Evolutionary conservation across 2,888 invertebrate genomes (phyloP), one percentile per base, ranked within the genome.

Genomic region (Linnaemya tessellans): DNA sequence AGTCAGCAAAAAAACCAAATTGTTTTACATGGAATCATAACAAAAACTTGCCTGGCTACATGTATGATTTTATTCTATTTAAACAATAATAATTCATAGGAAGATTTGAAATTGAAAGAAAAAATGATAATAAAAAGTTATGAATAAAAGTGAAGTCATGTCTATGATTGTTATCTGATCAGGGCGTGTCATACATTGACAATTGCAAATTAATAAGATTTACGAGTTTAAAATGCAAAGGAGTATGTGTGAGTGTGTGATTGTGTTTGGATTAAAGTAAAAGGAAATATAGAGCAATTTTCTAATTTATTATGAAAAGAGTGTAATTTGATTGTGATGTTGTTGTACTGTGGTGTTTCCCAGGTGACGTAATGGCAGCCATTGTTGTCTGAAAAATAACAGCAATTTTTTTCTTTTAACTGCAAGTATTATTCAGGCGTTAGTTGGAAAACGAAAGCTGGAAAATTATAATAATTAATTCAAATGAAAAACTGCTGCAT

Each of bases 161-260:
- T 74, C 51, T 78, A 38, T 38, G 51, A 22, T 43, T 75, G 51
- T 68, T 68, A 81, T 60, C 67, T 62, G 68, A 49, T 81, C 60
- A 62, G 74, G 80, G 73, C 62, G 78, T 84, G 80, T 73, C 80
- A 77, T 80, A 74, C 67, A 75, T 71, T 74, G 73, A 62, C 68
- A 75, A 56, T 62, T 54, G 54, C 65, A 73, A 73, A 67, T 80
- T 80, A 51, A 67, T 30, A 71, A 79, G 54, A 79, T 79, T 79
- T 64, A 79, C 64, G 30, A 62, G 62, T 35, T 43, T 18, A 18
- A 51, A 54, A 65, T 35, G 25, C 1, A 35, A 60, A 43, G 43
- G n/a, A 10, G 41, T 54, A 3, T 1, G 20, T 18, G 22, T 2
- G 30, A 30, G 30, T 30, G 30, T 30, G 30, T 30, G 30, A 3